phyloP scores from a whole-genome alignment of 2,113 vertebrate species.

The Gymnarchus niloticus region DNA sequence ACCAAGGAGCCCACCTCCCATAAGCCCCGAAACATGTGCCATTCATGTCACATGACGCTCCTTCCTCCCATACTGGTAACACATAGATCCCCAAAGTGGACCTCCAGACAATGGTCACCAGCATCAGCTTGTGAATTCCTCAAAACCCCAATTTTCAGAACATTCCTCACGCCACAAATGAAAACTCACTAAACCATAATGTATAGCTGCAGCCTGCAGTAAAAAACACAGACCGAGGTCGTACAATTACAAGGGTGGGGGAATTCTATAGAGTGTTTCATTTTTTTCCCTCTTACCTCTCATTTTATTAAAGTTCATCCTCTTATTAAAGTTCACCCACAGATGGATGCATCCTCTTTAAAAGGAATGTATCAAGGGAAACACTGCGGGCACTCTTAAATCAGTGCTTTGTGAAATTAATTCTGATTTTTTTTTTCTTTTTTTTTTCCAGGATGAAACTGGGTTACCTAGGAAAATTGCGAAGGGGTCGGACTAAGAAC shows the following conservation, averaged over 20 bases:
- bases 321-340: constrained; percentile 58
- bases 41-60: no score
- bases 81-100: no score
- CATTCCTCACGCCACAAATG: no score
- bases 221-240: background rate
- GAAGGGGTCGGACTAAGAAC: constrained; percentile 48
- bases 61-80: no score
- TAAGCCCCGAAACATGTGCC: no score
- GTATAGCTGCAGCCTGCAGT: background rate
- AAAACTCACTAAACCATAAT: background rate
- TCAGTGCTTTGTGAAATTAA: constrained; percentile 72
- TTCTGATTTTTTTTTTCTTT: constrained; percentile 59
- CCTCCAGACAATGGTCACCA: no score
- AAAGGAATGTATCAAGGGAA: constrained; percentile 65
- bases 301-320: constrained; percentile 41
- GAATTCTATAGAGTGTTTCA: background rate
- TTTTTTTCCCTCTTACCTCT: constrained; percentile 40
- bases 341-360: constrained; percentile 65
- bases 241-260: background rate
- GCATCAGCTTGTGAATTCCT: no score
- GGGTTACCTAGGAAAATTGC: constrained; percentile 61
- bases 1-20: no score
- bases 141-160: no score
- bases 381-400: constrained; percentile 69
- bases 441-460: constrained; percentile 50